phyloP scores from a whole-genome alignment of 1,140 invertebrate genomes.

The Babylonia areolata region DNA sequence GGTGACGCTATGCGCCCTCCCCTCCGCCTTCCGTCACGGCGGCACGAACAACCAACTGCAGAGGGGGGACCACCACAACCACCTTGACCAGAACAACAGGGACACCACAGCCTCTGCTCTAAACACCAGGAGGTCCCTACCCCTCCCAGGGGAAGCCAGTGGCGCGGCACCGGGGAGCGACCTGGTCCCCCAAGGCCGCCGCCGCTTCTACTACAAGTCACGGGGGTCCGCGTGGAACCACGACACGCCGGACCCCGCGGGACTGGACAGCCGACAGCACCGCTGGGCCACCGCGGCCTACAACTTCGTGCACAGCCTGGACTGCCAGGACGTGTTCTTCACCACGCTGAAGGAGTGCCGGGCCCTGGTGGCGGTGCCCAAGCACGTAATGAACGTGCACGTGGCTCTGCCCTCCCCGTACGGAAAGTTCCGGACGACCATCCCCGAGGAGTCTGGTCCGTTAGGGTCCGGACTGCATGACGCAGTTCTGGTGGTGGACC shows the following conservation, averaged over 20 bases:
- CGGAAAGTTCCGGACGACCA: conserved; percentile 65
- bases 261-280: conserved; percentile 27
- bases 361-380: conserved; percentile 46
- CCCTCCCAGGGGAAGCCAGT: not conserved
- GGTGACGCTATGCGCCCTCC: not conserved
- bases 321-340: conserved; percentile 63
- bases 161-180: not conserved
- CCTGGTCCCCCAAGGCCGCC: not conserved
- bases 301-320: conserved; percentile 52
- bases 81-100: not conserved
- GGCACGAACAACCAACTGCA: not conserved
- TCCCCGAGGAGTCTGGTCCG: conserved; percentile 76
- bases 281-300: conserved; percentile 65
- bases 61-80: too few species aligned
- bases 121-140: not conserved
- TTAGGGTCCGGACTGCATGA: conserved; percentile 72
- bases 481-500: conserved; percentile 77
- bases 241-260: conserved; percentile 28
- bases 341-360: conserved; percentile 58
- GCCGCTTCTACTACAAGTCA: not conserved
- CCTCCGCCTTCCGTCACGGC: not conserved
- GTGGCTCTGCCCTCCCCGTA: conserved; percentile 58
- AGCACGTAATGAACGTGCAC: conserved; percentile 62
- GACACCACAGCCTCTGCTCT: not conserved
- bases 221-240: conserved; percentile 20